Conservation (phyloP, 1,140 invertebrate species). For the Pristionchus pacificus region DNA sequence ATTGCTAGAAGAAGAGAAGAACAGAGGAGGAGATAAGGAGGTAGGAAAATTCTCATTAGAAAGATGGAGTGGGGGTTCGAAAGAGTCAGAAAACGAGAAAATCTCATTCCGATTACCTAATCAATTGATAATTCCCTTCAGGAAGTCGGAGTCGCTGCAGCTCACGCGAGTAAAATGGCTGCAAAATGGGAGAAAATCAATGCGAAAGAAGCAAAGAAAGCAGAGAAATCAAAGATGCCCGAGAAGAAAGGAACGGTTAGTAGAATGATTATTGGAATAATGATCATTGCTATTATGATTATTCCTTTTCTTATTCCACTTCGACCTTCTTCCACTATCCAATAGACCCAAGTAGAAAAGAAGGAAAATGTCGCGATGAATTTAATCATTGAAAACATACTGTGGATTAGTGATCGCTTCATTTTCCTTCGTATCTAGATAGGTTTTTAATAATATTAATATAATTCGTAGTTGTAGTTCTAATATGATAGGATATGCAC, state of each 20-base stretch:
- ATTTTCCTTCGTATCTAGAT: too few relatives aligned
- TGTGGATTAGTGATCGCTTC: too few relatives aligned
- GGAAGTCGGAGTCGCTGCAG: slow-evolving; percentile 41
- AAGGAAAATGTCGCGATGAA: slow-evolving; percentile 6
- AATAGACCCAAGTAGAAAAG: background rate
- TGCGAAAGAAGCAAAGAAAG: slow-evolving; percentile 56
- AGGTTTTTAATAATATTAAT: too few relatives aligned
- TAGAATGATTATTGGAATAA: slow-evolving; percentile 1
- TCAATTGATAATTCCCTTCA: background rate
- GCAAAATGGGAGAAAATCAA: slow-evolving; percentile 58
- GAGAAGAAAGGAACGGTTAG: slow-evolving; percentile 39
- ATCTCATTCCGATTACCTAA: too few relatives aligned
- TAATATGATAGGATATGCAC: too few relatives aligned
- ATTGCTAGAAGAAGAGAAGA: slow-evolving; percentile 19
- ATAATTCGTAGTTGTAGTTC: too few relatives aligned
- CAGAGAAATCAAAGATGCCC: slow-evolving; percentile 54
- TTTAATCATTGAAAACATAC: background rate
- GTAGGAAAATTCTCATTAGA: too few relatives aligned
- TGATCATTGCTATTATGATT: background rate
- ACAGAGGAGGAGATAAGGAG: slow-evolving; percentile 13
- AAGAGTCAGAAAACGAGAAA: too few relatives aligned
- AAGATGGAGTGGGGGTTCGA: too few relatives aligned
- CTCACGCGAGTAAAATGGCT: slow-evolving; percentile 55
- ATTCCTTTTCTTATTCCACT: slow-evolving; percentile 7
- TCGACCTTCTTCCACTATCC: slow-evolving; percentile 13